Evolutionary conservation across 2,113 vertebrate species (phyloP).

Genomic region (Lota lota): DNA sequence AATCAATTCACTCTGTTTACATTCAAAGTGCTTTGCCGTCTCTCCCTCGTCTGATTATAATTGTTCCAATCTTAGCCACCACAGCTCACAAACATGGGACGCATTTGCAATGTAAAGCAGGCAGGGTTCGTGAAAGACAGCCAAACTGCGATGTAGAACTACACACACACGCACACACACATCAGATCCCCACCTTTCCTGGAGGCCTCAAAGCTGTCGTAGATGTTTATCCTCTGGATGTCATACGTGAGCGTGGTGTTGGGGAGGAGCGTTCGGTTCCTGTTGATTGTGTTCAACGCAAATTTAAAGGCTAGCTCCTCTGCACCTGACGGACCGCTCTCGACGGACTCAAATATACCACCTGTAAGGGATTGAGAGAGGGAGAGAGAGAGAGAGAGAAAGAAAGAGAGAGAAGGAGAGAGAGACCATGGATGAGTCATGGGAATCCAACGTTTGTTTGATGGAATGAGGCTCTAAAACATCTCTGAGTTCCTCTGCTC

Average conservation of each 20-base stretch:
- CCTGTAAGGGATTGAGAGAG: constrained; percentile 71
- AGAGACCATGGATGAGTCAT: not conserved
- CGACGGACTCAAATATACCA: constrained; percentile 97
- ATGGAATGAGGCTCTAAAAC: not conserved
- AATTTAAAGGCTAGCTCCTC: constrained; percentile 98
- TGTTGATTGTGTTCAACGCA: constrained; percentile 99
- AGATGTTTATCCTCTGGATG: constrained; percentile 98
- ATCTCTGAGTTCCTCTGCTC: not conserved
- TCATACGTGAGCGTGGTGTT: constrained; percentile 98
- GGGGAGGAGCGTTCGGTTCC: constrained; percentile 96
- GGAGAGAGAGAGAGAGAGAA: not conserved
- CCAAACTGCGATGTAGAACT: not conserved
- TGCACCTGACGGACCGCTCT: constrained; percentile 93
- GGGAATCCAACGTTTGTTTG: not conserved
- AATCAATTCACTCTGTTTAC: constrained; percentile 68
- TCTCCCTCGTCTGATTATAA: constrained; percentile 54
- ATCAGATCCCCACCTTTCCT: constrained; percentile 87
- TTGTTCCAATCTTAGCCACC: constrained; percentile 39
- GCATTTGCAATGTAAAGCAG: constrained; percentile 42
- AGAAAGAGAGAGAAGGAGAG: not conserved
- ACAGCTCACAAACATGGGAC: constrained; percentile 4
- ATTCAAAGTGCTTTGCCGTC: constrained; percentile 48
- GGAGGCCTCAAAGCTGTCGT: constrained; percentile 98
- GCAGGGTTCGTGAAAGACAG: not conserved
- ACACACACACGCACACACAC: not conserved